Conservation (phyloP, 2,797 vertebrate species). For the Nasua narica region DNA sequence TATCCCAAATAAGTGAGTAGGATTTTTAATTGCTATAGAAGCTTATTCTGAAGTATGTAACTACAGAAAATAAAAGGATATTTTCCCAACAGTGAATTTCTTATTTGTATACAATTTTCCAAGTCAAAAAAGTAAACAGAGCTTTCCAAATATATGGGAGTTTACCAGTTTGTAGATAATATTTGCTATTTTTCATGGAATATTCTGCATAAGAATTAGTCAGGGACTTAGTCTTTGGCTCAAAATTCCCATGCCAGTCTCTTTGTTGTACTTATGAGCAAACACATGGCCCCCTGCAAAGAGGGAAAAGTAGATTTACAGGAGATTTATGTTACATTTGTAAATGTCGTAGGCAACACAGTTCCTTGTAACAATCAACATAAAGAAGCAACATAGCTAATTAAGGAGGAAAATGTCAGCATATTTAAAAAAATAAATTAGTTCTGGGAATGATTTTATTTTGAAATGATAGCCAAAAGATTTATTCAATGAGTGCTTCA, state of each 20-base stretch:
- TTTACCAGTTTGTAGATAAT: not conserved
- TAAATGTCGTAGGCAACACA: not conserved
- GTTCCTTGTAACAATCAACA: not conserved
- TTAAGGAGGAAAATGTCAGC: not conserved
- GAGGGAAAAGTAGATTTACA: not conserved
- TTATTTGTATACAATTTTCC: constrained; percentile 6
- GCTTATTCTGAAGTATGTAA: not conserved
- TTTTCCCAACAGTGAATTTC: not conserved
- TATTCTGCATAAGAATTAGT: not conserved
- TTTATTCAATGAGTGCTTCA: not conserved
- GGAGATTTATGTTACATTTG: not conserved
- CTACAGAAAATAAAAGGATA: not conserved
- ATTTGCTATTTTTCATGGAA: not conserved
- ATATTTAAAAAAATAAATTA: not conserved
- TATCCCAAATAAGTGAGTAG: not conserved
- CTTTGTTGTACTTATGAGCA: not conserved
- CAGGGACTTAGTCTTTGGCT: not conserved
- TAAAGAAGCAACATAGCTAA: not conserved
- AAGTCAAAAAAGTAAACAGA: not conserved
- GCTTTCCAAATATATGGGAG: not conserved
- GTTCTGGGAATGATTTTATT: constrained; percentile 8
- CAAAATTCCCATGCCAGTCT: not conserved
- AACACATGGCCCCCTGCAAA: not conserved
- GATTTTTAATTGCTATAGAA: constrained; percentile 4
- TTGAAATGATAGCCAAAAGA: constrained; percentile 32